A percentile compares a stretch with the other conserved stretches of the same genome.
phyloP scores from a whole-genome alignment of 2,888 invertebrate species.

The Hirtodrosophila histrioides region DNA sequence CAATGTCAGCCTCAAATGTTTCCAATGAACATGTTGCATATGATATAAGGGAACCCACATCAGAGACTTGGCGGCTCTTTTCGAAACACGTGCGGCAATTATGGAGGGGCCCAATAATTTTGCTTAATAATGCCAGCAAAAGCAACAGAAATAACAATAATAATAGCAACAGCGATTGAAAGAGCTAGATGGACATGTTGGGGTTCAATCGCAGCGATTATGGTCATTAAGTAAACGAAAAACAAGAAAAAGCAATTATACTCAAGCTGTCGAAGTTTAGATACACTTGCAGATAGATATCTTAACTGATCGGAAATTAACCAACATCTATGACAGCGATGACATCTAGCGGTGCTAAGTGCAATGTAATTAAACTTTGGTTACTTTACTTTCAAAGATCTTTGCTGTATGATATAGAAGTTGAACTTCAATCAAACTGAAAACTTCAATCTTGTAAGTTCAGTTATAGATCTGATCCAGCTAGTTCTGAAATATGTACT shows the following conservation, averaged over 20 bases:
- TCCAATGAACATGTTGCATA: slow-evolving; percentile 36
- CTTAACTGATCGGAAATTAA: too few species aligned
- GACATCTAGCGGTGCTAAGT: too few species aligned
- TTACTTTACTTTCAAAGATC: too few species aligned
- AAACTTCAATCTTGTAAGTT: too few species aligned
- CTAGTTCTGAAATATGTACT: too few species aligned
- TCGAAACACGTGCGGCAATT: slow-evolving; percentile 70
- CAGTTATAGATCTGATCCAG: too few species aligned
- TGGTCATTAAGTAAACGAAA: slow-evolving; percentile 42
- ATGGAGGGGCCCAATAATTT: slow-evolving; percentile 54
- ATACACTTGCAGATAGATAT: slow-evolving; percentile 5
- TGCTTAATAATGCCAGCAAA: slow-evolving; percentile 49
- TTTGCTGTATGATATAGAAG: too few species aligned
- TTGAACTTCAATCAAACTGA: too few species aligned
- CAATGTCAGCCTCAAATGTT: slow-evolving; percentile 60
- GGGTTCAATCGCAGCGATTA: slow-evolving; percentile 47
- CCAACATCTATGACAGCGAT: too few species aligned
- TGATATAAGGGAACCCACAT: slow-evolving; percentile 43
- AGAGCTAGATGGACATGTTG: slow-evolving; percentile 43
- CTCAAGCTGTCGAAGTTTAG: neutral
- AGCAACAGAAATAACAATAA: slow-evolving; percentile 31
- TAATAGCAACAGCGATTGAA: slow-evolving; percentile 45
- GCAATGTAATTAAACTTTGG: too few species aligned
- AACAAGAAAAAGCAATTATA: slow-evolving; percentile 21
- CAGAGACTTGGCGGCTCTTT: slow-evolving; percentile 26